Conservation (phyloP, 2,888 invertebrate genomes). For the Subacronicta megacephala region DNA sequence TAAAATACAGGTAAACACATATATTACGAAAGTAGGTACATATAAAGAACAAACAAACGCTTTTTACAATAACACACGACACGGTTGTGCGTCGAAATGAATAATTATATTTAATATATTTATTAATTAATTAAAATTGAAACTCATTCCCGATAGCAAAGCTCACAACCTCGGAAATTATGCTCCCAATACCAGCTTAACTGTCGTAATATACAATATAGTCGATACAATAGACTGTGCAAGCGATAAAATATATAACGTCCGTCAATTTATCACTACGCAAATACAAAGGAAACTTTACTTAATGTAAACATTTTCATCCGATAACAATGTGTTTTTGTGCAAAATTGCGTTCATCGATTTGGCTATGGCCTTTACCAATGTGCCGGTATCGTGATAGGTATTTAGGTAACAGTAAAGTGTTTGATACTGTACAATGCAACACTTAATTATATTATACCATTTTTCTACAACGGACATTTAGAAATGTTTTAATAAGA, state of each 20-base stretch:
- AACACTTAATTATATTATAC: conserved; percentile 53
- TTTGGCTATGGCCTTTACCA: conserved; percentile 62
- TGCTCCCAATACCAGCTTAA: conserved; percentile 89
- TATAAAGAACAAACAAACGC: conserved; percentile 86
- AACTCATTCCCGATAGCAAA: conserved; percentile 87
- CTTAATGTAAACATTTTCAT: conserved; percentile 52
- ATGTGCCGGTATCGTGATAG: conserved; percentile 65
- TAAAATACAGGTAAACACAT: conserved; percentile 81
- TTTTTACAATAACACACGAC: conserved; percentile 85
- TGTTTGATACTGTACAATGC: conserved; percentile 55
- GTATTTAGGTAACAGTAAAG: conserved; percentile 71
- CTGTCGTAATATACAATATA: conserved; percentile 79
- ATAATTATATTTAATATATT: conserved; percentile 73
- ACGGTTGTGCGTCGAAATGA: conserved; percentile 84
- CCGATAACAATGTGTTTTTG: conserved; percentile 66
- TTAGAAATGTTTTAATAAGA: conserved; percentile 60
- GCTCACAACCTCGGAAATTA: conserved; percentile 89
- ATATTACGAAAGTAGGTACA: conserved; percentile 77
- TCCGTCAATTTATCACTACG: conserved; percentile 52
- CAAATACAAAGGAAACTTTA: conserved; percentile 60
- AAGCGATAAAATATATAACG: conserved; percentile 65
- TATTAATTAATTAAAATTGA: conserved; percentile 75
- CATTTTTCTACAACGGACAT: conserved; percentile 51
- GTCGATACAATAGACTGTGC: conserved; percentile 69
- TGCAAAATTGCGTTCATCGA: conserved; percentile 69